Percentiles rank a stretch among this genome's conserved stretches.
These are phyloP conservation scores for Allophyes oxyacanthae DNA, from an alignment of 2,888 invertebrate species.

Conservation along the genomic window DNA sequence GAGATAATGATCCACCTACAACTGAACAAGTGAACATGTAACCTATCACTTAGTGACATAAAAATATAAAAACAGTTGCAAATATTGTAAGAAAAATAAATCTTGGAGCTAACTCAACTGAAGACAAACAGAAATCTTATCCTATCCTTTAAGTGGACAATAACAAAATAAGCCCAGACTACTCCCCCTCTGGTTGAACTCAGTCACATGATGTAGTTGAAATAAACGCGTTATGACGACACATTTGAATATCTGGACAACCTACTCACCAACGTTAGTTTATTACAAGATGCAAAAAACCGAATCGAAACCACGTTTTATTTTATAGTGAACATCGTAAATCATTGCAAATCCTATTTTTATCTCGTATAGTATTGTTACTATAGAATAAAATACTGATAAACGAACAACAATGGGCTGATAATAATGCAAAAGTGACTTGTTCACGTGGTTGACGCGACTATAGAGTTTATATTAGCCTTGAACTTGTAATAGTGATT, in stretches of 20 bases:
- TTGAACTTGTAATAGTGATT: slow-evolving; percentile 73
- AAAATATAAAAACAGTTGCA: slow-evolving; percentile 19
- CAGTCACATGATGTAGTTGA: slow-evolving; percentile 59
- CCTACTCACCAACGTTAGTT: slow-evolving; percentile 52
- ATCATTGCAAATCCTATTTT: slow-evolving; percentile 32
- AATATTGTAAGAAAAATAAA: slow-evolving; percentile 27
- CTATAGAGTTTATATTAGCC: slow-evolving; percentile 49
- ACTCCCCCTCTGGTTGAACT: slow-evolving; percentile 45
- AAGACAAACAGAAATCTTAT: slow-evolving; percentile 33
- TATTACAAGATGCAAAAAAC: slow-evolving; percentile 49
- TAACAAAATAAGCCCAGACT: slow-evolving; percentile 57
- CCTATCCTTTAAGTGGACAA: slow-evolving; percentile 52
- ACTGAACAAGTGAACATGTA: slow-evolving; percentile 17
- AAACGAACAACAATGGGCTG: slow-evolving; percentile 37
- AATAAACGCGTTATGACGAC: slow-evolving; percentile 49
- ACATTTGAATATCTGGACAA: slow-evolving; percentile 44
- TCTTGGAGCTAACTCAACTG: slow-evolving; percentile 32
- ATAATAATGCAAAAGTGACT: slow-evolving; percentile 28
- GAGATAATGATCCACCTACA: slow-evolving; percentile 52
- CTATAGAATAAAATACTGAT: slow-evolving; percentile 42
- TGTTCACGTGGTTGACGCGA: slow-evolving; percentile 54
- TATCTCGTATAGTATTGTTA: slow-evolving; percentile 43
- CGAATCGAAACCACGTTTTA: slow-evolving; percentile 26
- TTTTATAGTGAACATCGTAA: slow-evolving; percentile 24
- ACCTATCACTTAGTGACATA: slow-evolving; percentile 40